Base-by-base conservation (phyloP, 2,797 vertebrate genomes). In the Hippopotamyrus pictus region DNA sequence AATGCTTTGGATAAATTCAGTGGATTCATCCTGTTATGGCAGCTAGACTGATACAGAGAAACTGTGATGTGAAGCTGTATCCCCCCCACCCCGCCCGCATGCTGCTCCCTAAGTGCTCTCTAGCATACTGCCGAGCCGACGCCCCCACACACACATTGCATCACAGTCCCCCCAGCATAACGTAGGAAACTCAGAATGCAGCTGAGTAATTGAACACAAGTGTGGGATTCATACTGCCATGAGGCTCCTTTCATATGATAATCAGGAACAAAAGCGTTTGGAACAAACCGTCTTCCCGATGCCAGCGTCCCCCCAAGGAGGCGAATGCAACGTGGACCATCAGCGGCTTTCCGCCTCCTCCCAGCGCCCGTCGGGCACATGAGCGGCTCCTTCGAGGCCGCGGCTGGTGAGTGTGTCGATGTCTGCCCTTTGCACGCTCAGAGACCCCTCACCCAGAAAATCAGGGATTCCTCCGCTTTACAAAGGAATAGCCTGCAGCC, bases 211-310 rank as follows among this genome's bases (percentile, higher is more conserved):
- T 92, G 89, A 93, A 93, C 93, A 89, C 89, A 90, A 91, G 83
- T 90, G 89, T 50, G 57, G 62, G 73, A 91, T 94, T 93, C 92
- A 89, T 91, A 90, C 89, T 92, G 90, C 91, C 88, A 88, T 90
- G 92, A 91, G 91, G 91, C 69, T 91, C 90, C 91, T 93, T 94
- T 94, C 89, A 92, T 91, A 94, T 93, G 92, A 76, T 92, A 93
- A 95, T 94, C 85, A 54, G 90, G 89, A 94, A 93, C 92, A 94
- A 86, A 94, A 94, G 92, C 94, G 53, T 91, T 93, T 89, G 90
- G 91, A 92, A 93, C 92, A 91, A 94, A 93, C 89, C n/a, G 79
- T 90, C 89, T 91, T 92, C 91, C 91, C 89, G 62, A 88, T 82
- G 69, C 89, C 88, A 84, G 90, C 91, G 37, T 17, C 9, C 51